Percentiles rank a stretch among this genome's conserved stretches.
phyloP scores from a whole-genome alignment of 1,140 invertebrate species.

The Temnothorax nylanderi region DNA sequence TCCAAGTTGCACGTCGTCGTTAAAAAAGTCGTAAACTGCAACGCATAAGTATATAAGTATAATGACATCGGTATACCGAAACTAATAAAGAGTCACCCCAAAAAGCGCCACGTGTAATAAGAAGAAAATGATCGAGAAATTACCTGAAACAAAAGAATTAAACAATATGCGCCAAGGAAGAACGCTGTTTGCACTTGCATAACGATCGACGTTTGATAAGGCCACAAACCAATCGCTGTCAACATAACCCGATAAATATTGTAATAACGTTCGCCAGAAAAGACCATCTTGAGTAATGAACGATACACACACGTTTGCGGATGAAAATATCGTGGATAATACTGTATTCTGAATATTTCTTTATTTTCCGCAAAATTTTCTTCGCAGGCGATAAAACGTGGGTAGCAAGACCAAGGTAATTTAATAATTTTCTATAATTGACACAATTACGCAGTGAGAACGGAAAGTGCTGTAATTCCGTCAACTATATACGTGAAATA shows the following conservation, averaged over 20 bases:
- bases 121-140: not conserved
- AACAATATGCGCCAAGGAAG: not conserved
- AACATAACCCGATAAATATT: conserved; percentile 8
- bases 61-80: not conserved
- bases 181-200: not conserved
- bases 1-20: not conserved
- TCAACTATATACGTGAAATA: not conserved
- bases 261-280: conserved; percentile 28
- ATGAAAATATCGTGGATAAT: not conserved
- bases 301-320: not conserved
- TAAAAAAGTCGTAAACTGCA: conserved; percentile 14
- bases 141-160: conserved; percentile 14
- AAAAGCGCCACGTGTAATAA: not conserved
- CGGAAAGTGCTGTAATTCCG: not conserved
- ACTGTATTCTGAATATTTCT: not conserved
- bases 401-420: not conserved
- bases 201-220: conserved; percentile 15
- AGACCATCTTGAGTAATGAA: not conserved
- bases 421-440: conserved; percentile 12
- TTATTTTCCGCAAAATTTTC: not conserved
- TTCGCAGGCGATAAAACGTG: not conserved
- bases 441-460: not conserved
- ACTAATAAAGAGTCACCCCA: not conserved
- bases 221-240: conserved; percentile 41
- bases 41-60: not conserved